Base-by-base conservation (phyloP, 2,797 vertebrate species). In the Pangasius sanitwongsei region DNA sequence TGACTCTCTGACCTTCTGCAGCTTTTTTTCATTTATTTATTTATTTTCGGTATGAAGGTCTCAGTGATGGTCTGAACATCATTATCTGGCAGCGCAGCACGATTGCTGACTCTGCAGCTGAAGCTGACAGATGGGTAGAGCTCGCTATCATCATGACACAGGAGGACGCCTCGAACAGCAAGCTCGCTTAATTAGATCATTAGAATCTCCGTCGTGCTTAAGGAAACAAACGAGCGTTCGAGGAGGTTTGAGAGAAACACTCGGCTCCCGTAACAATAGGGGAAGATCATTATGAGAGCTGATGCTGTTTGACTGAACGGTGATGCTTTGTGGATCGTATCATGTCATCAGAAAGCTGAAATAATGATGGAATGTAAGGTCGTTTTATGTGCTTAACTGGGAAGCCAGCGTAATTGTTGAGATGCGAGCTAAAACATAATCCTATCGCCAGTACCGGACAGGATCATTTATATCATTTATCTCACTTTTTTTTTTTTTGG, bases 71-170 rank as follows among this genome's bases (percentile, higher is more conserved):
- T 53, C 8, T 37, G 25, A 41, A 6, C 75, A 84, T 88, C 89
- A 81, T 87, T 89, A 89, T 83, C 86, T 85, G 86, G 72, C 85
- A 85, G 86, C 89, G 37, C 81, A 75, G 75, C 65, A 69, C 65
- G 85, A 87, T 84, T 89, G 92, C 91, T 93, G 92, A 93, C 70
- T 70, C 83, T 86, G 91, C 92, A 89, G 89, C 83, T 9, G 65
- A 77, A 61, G 78, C 82, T 85, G 87, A 90, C 91, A 92, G 91
- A 92, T 90, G 91, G 92, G 86, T 31, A 87, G 86, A 89, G 55
- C 83, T 89, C 85, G 75, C 86, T 55, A 84, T 84, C 89, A 90
- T 88, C 87, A 81, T 82, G 83, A 89, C 87, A 81, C 91, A 91
- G 91, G 78, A 90, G 91, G 92, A 86, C 53, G 89, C 88, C 85